These are phyloP conservation scores for Calosoma granatense DNA, from an alignment of 1,140 invertebrate genomes.

Conservation along the genomic window DNA sequence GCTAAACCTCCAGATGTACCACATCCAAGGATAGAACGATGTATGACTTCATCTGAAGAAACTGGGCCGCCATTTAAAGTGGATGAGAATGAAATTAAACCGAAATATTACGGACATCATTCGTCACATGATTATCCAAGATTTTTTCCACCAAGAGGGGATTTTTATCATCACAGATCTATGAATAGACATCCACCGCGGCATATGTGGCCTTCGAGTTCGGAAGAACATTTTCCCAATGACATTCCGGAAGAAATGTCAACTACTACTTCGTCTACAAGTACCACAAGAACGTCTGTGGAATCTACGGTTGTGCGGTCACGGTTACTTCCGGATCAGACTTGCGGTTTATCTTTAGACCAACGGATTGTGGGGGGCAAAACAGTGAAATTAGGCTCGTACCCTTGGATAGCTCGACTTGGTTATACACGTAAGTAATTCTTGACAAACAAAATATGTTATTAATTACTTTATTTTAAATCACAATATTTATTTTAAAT, in stretches of 20 bases:
- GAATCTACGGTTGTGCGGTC: background rate
- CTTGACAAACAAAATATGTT: background rate
- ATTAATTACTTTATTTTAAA: too few species aligned
- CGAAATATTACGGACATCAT: background rate
- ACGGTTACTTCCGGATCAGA: background rate
- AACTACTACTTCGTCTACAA: too few species aligned
- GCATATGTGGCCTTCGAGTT: too few species aligned
- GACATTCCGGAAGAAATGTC: background rate
- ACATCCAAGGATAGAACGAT: background rate
- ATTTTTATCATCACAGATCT: too few species aligned
- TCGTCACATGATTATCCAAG: too few species aligned
- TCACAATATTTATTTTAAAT: too few species aligned
- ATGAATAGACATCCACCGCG: too few species aligned
- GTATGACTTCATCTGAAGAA: background rate
- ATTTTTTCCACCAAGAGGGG: background rate
- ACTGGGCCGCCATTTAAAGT: too few species aligned
- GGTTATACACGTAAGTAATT: conserved; percentile 3
- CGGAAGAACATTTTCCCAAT: too few species aligned
- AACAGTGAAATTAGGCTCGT: background rate
- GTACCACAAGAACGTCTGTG: too few species aligned
- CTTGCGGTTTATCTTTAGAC: background rate
- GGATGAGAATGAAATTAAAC: background rate
- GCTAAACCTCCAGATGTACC: too few species aligned
- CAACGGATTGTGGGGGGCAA: background rate
- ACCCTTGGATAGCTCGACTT: background rate